These are phyloP conservation scores for Monoplex corrugatus DNA, from an alignment of 2,888 invertebrate genomes.

Conservation along the genomic window DNA sequence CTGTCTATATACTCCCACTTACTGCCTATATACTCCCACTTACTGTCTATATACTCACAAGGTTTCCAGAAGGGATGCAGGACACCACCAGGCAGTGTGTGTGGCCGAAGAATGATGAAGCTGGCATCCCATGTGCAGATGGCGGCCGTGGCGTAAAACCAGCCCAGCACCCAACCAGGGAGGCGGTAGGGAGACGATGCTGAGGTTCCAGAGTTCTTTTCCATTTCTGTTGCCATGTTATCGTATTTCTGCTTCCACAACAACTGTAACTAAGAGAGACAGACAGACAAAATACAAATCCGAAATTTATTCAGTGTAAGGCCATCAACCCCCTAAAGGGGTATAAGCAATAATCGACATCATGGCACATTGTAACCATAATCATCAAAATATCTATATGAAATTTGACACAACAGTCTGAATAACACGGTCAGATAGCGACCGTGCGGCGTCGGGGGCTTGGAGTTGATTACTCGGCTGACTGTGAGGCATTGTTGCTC, in stretches of 20 bases:
- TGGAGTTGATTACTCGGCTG: too few relatives aligned
- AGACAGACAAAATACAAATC: too few relatives aligned
- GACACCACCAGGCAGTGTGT: conserved; percentile 69
- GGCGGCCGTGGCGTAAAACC: conserved; percentile 69
- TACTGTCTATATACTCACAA: conserved; percentile 73
- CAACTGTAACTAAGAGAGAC: neutral
- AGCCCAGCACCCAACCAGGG: conserved; percentile 67
- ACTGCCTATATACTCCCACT: neutral
- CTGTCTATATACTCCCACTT: neutral
- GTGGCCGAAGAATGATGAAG: conserved; percentile 72
- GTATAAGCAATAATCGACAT: too few relatives aligned
- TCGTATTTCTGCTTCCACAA: too few relatives aligned
- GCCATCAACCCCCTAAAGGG: too few relatives aligned
- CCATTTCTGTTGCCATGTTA: neutral
- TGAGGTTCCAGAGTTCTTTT: neutral
- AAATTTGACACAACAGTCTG: too few relatives aligned
- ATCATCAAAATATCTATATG: too few relatives aligned
- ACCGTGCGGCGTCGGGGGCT: too few relatives aligned
- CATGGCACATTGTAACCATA: too few relatives aligned
- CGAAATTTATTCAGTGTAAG: too few relatives aligned
- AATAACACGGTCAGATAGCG: too few relatives aligned
- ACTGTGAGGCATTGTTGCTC: too few relatives aligned
- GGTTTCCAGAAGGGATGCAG: conserved; percentile 64
- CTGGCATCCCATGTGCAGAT: conserved; percentile 74
- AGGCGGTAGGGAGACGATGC: conserved; percentile 53